phyloP scores from a whole-genome alignment of 2,888 invertebrate species.

The Amphimallon solstitiale region DNA sequence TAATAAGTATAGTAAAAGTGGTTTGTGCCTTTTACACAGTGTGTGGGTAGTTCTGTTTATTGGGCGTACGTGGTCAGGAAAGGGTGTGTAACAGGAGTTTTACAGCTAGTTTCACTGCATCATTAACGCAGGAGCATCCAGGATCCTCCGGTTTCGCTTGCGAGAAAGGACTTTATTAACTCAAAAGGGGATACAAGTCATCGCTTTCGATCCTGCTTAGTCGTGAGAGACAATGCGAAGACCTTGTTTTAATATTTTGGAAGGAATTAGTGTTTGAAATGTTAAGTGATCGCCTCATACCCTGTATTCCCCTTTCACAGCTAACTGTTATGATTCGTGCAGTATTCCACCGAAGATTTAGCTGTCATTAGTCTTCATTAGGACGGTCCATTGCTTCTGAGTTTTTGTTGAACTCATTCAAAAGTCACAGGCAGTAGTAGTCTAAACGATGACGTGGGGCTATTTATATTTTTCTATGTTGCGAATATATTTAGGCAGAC shows the following conservation, averaged over 20 bases:
- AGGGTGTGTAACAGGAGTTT: constrained; percentile 54
- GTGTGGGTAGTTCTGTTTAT: constrained; percentile 39
- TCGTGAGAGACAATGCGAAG: not conserved
- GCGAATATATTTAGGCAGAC: constrained; percentile 43
- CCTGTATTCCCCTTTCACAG: no score
- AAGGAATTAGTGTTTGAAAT: constrained; percentile 47
- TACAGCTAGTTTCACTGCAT: constrained; percentile 47
- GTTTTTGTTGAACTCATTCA: constrained; percentile 42
- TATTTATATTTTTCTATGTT: constrained; percentile 50
- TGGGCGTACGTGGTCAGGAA: constrained; percentile 43
- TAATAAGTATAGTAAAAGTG: not conserved
- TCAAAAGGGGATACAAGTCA: not conserved
- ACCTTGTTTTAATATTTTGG: constrained; percentile 36
- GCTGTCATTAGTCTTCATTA: constrained; percentile 53
- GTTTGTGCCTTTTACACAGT: not conserved
- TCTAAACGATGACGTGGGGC: constrained; percentile 37
- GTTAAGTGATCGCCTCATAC: not conserved
- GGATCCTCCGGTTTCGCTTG: not conserved
- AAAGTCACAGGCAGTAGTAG: constrained; percentile 46
- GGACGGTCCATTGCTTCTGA: constrained; percentile 45
- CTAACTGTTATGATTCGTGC: no score
- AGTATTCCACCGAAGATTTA: constrained; percentile 49
- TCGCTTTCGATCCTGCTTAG: not conserved
- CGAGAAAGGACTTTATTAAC: not conserved
- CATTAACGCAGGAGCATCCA: constrained; percentile 12